Evolutionary conservation across 2,888 invertebrate species (phyloP).

Genomic region (Charanyca ferruginea): DNA sequence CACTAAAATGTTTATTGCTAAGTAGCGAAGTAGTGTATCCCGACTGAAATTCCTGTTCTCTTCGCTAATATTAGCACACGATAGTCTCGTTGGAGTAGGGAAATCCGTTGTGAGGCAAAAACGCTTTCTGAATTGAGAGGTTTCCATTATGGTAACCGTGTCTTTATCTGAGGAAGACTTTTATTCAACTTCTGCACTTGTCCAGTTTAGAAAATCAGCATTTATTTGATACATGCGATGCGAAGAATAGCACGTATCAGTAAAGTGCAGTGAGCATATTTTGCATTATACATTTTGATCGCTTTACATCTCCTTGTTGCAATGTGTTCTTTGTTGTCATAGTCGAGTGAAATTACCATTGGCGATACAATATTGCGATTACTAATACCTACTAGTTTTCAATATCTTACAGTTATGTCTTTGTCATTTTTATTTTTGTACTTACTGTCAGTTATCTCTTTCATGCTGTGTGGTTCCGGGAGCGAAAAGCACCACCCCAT

Average conservation of each 20-base stretch:
- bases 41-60: slow-evolving; percentile 5
- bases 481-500: too few relatives aligned
- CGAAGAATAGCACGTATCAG: slow-evolving; percentile 24
- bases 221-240: slow-evolving; percentile 2
- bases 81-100: slow-evolving; percentile 1
- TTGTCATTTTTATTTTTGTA: too few relatives aligned
- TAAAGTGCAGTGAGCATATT: slow-evolving; percentile 23
- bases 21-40: neutral
- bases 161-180: neutral
- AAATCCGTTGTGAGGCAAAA: slow-evolving; percentile 24
- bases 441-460: too few relatives aligned
- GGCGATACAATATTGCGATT: too few relatives aligned
- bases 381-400: neutral
- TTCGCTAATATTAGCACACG: slow-evolving; percentile 11
- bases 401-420: neutral
- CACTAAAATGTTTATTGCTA: slow-evolving; percentile 7
- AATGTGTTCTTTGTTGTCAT: neutral
- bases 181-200: slow-evolving; percentile 4
- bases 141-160: slow-evolving; percentile 14
- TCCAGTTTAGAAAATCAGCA: slow-evolving; percentile 19
- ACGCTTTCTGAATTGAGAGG: slow-evolving; percentile 11
- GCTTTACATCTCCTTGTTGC: too few relatives aligned
- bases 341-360: neutral
- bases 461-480: too few relatives aligned
- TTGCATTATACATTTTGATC: slow-evolving; percentile 10